Conservation (phyloP, 2,113 vertebrate species). For the Petromus typicus region DNA sequence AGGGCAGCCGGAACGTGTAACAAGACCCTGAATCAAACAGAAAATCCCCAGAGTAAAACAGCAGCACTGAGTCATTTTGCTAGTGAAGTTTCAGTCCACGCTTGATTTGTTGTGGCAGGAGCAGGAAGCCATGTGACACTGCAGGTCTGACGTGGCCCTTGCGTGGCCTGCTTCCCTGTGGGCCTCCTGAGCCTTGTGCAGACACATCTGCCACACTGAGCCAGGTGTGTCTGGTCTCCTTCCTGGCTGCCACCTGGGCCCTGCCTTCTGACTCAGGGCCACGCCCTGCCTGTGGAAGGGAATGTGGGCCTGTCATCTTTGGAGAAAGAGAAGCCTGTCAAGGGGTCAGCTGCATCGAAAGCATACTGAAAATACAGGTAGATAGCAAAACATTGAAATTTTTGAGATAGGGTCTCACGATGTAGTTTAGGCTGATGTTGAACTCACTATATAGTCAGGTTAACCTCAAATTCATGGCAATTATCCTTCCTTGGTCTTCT, state of each 20-base stretch:
- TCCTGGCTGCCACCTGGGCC: background rate
- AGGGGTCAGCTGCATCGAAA: background rate
- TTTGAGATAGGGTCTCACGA: background rate
- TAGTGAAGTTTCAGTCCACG: background rate
- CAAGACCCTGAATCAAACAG: background rate
- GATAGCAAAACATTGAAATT: background rate
- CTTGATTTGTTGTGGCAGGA: slow-evolving; percentile 5
- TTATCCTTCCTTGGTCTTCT: background rate
- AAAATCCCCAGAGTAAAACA: background rate
- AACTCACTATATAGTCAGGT: background rate
- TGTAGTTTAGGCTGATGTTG: background rate
- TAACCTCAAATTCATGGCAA: background rate
- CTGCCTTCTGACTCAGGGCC: slow-evolving; percentile 57
- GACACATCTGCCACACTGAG: background rate
- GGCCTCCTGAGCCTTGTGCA: too few relatives aligned
- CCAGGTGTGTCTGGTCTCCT: slow-evolving; percentile 53
- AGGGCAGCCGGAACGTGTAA: background rate
- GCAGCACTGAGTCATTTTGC: slow-evolving; percentile 7
- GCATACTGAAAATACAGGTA: background rate
- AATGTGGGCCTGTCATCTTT: background rate
- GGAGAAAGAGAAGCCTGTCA: background rate
- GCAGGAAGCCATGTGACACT: background rate
- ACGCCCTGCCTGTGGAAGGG: background rate
- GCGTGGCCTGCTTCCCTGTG: background rate
- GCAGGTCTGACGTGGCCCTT: background rate